These are phyloP conservation scores for Hydrotaea diabolus DNA, from an alignment of 2,888 invertebrate genomes.

Conservation along the genomic window DNA sequence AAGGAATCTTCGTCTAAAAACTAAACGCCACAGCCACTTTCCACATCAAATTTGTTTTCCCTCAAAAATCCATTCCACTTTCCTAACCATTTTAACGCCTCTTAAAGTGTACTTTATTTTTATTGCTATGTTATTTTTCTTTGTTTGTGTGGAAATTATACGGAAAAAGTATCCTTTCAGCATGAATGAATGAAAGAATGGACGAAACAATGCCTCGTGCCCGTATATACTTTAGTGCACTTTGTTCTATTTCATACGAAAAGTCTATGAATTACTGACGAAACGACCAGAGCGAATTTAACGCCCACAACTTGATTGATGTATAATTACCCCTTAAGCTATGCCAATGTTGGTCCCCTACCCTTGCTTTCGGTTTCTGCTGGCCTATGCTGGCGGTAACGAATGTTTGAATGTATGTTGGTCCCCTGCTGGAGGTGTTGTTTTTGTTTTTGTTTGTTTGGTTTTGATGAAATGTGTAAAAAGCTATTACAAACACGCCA, in stretches of 20 bases:
- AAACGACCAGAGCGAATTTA: constrained; percentile 24
- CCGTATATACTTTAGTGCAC: background rate
- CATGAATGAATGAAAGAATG: background rate
- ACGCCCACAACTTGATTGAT: constrained; percentile 64
- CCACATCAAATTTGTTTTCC: too few relatives aligned
- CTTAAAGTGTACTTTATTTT: too few relatives aligned
- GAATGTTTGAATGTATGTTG: too few relatives aligned
- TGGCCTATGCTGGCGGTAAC: background rate
- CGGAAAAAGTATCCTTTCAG: too few relatives aligned
- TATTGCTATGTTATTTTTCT: too few relatives aligned
- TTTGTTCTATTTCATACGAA: too few relatives aligned
- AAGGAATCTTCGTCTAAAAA: too few relatives aligned
- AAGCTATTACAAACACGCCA: constrained; percentile 51
- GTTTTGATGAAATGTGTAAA: constrained; percentile 48
- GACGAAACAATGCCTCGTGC: background rate
- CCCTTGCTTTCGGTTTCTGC: background rate
- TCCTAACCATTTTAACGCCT: too few relatives aligned
- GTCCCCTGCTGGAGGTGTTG: too few relatives aligned
- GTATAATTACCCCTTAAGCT: constrained; percentile 59
- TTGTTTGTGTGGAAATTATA: too few relatives aligned
- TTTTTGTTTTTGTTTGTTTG: background rate
- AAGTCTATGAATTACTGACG: background rate
- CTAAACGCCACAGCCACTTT: too few relatives aligned
- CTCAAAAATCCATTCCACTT: too few relatives aligned
- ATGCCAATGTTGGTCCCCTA: constrained; percentile 4